Evolutionary conservation across 2,797 vertebrate genomes (phyloP).

Genomic region (Nannoperca australis): DNA sequence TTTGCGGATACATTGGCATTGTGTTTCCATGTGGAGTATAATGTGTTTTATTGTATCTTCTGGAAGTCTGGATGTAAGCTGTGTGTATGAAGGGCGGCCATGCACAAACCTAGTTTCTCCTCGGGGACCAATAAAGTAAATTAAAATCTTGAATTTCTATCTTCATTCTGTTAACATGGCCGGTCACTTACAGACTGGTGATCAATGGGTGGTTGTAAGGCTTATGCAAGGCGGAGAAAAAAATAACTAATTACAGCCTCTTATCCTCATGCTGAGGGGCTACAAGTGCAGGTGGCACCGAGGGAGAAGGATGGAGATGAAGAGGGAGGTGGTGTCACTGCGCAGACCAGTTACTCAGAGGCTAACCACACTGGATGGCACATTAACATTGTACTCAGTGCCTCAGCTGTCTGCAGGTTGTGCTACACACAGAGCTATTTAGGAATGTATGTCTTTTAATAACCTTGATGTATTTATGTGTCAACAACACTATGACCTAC

Average conservation of each 20-base stretch:
- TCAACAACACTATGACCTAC: constrained; percentile 12
- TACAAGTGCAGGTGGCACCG: constrained; percentile 28
- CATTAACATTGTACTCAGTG: constrained; percentile 41
- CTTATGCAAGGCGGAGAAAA: constrained; percentile 48
- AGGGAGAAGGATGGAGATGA: constrained; percentile 32
- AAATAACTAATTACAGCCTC: constrained; percentile 67
- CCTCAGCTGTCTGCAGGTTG: neutral
- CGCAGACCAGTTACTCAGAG: constrained; percentile 36
- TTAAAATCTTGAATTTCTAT: neutral
- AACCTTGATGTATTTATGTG: constrained; percentile 5
- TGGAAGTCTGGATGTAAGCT: neutral
- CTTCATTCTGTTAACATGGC: constrained; percentile 18
- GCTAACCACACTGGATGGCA: constrained; percentile 43
- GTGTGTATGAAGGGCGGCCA: neutral
- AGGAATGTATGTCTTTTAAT: neutral
- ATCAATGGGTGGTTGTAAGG: constrained; percentile 57
- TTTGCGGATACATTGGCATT: too few relatives aligned
- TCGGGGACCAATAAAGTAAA: neutral
- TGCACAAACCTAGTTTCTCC: neutral
- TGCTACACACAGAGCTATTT: neutral
- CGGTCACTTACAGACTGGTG: constrained; percentile 21
- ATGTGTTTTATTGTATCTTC: neutral
- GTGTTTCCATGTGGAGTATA: neutral
- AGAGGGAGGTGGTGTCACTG: constrained; percentile 41
- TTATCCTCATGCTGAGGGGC: constrained; percentile 50